Evolutionary conservation across 92 coral and sea anemone species (phyloP).

Genomic region (Siderastrea radians): DNA sequence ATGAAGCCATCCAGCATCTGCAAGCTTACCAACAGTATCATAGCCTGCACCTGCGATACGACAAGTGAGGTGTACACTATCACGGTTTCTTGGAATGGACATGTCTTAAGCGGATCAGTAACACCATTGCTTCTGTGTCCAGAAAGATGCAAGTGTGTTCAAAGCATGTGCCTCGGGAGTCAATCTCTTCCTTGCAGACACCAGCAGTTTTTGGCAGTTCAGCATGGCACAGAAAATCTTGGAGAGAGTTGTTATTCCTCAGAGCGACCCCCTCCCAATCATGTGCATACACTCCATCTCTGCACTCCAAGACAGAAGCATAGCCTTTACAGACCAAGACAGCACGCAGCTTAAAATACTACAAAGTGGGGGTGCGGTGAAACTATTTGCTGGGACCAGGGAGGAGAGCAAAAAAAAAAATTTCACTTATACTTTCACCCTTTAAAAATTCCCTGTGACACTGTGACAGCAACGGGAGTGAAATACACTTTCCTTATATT

Average conservation of each 20-base stretch:
- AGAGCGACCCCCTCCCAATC: conserved; percentile 22
- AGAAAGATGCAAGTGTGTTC: conserved; percentile 41
- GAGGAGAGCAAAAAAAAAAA: conserved; percentile 45
- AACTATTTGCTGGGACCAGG: conserved; percentile 48
- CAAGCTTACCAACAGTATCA: no score
- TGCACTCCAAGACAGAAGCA: no score
- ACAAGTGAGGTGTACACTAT: no score
- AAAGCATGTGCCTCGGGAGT: conserved; percentile 43
- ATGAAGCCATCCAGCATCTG: no score
- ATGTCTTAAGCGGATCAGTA: no score
- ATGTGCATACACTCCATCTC: neutral
- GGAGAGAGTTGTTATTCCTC: conserved; percentile 36
- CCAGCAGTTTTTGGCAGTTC: conserved; percentile 38
- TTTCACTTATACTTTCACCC: no score
- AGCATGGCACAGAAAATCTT: conserved; percentile 34
- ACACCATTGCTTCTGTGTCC: conserved; percentile 34
- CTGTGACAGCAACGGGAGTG: no score
- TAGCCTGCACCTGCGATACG: no score
- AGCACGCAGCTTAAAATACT: conserved; percentile 32
- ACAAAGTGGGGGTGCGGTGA: conserved; percentile 22
- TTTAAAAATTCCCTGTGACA: no score
- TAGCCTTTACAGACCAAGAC: neutral
- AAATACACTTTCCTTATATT: no score
- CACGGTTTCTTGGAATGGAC: no score
- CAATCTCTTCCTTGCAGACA: conserved; percentile 58